Evolutionary conservation across 92 coral and sea anemone genomes (phyloP).

Genomic region (Umimayanthus kanabou): DNA sequence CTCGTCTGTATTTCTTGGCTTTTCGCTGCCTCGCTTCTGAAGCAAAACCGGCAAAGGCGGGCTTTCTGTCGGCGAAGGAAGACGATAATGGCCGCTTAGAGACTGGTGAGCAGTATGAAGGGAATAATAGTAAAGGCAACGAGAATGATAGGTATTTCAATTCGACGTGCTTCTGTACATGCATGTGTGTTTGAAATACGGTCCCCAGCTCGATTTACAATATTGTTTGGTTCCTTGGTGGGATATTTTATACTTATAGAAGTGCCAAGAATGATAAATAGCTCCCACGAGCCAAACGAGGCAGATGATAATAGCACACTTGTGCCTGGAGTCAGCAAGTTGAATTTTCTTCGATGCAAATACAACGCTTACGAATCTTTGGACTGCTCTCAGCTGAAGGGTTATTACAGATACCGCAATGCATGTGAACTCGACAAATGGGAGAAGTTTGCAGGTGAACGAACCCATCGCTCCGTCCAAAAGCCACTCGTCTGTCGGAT

Average conservation of each 20-base stretch:
- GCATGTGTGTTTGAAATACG: not conserved
- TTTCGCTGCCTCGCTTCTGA: not conserved
- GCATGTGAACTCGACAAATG: not conserved
- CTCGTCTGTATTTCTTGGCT: not conserved
- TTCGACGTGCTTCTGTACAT: not conserved
- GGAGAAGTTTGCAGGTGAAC: not conserved
- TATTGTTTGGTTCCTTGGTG: not conserved
- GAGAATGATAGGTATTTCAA: not conserved
- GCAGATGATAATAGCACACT: not conserved
- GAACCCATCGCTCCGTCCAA: not conserved
- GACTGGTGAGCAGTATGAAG: not conserved
- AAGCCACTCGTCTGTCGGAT: slow-evolving; percentile 4
- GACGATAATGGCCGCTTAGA: not conserved
- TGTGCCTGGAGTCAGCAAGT: not conserved
- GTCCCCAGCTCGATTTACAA: not conserved
- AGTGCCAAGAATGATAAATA: not conserved
- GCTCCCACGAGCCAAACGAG: slow-evolving; percentile 7
- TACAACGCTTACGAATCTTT: slow-evolving; percentile 2
- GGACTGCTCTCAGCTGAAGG: slow-evolving; percentile 9
- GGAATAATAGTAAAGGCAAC: not conserved
- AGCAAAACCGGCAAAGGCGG: not conserved
- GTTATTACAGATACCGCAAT: not conserved
- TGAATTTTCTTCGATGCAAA: slow-evolving; percentile 1
- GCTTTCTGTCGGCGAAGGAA: not conserved
- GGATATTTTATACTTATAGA: slow-evolving; percentile 10